phyloP scores from a whole-genome alignment of 2,113 vertebrate genomes.

The Polyodon spathula region DNA sequence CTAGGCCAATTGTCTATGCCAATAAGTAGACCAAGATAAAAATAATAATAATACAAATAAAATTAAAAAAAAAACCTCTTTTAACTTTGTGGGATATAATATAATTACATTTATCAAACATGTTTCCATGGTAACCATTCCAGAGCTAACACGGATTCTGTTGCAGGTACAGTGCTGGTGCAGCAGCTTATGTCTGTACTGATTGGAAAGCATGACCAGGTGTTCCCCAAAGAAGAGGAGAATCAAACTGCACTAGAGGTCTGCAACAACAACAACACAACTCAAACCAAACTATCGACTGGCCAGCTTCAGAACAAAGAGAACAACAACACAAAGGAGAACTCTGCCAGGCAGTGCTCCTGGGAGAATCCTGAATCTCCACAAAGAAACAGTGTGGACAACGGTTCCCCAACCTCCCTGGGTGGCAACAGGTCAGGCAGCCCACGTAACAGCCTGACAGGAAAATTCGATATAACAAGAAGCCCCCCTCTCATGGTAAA shows the following conservation, averaged over 20 bases:
- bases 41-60: no score
- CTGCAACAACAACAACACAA: slow-evolving; percentile 78
- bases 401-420: slow-evolving; percentile 50
- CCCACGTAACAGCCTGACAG: slow-evolving; percentile 62
- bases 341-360: slow-evolving; percentile 59
- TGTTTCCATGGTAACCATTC: no score
- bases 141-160: background rate
- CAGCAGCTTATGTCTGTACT: slow-evolving; percentile 94
- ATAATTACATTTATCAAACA: no score
- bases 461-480: slow-evolving; percentile 71
- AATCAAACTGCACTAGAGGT: slow-evolving; percentile 48
- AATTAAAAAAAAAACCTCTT: no score
- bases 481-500: slow-evolving; percentile 82
- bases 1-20: no score
- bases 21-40: no score
- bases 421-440: slow-evolving; percentile 64
- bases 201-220: slow-evolving; percentile 75
- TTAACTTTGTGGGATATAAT: no score
- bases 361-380: slow-evolving; percentile 80
- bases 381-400: slow-evolving; percentile 58
- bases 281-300: slow-evolving; percentile 43
- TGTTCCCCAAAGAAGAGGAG: slow-evolving; percentile 75
- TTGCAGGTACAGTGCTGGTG: slow-evolving; percentile 80
- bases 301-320: slow-evolving; percentile 74
- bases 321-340: slow-evolving; percentile 71